A percentile compares a stretch with the other conserved stretches of the same genome.
phyloP scores from a whole-genome alignment of 2,888 invertebrate genomes.

The Eucera pruinosa region DNA sequence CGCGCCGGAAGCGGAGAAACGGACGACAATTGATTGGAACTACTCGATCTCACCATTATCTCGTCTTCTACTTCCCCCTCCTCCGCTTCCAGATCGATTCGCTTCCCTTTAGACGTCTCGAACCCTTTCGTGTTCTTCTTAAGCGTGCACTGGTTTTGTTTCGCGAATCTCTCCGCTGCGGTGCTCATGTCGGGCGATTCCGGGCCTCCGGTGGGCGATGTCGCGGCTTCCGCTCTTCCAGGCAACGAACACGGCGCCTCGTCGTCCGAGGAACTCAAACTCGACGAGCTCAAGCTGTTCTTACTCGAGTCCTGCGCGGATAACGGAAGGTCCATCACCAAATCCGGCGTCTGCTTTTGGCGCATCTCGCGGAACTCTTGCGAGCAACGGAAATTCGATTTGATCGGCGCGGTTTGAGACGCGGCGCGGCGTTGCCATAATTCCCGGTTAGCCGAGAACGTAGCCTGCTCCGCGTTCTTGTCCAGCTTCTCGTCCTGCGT shows the following conservation, averaged over 20 bases:
- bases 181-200: slow-evolving; percentile 89
- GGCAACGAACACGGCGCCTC: slow-evolving; percentile 80
- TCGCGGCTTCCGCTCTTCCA: slow-evolving; percentile 80
- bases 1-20: slow-evolving; percentile 87
- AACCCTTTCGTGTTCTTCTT: slow-evolving; percentile 88
- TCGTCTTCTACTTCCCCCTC: slow-evolving; percentile 71
- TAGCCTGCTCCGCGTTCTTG: too few relatives aligned
- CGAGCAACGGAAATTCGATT: slow-evolving; percentile 82
- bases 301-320: slow-evolving; percentile 79
- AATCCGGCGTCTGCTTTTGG: slow-evolving; percentile 90
- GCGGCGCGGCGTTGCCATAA: slow-evolving; percentile 88
- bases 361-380: slow-evolving; percentile 84
- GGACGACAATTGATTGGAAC: slow-evolving; percentile 79
- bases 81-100: slow-evolving; percentile 64
- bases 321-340: slow-evolving; percentile 93
- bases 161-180: slow-evolving; percentile 91
- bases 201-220: slow-evolving; percentile 83
- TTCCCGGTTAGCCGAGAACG: slow-evolving; percentile 86
- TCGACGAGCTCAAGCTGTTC: slow-evolving; percentile 79
- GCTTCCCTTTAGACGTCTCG: slow-evolving; percentile 66
- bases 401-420: slow-evolving; percentile 85
- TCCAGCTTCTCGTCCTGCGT: too few relatives aligned
- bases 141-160: slow-evolving; percentile 91
- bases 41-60: slow-evolving; percentile 79
- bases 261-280: slow-evolving; percentile 82